Percentiles rank a stretch among this genome's conserved stretches.
Evolutionary conservation across 1,140 invertebrate species (phyloP).

Genomic region (Pollicipes pollicipes): DNA sequence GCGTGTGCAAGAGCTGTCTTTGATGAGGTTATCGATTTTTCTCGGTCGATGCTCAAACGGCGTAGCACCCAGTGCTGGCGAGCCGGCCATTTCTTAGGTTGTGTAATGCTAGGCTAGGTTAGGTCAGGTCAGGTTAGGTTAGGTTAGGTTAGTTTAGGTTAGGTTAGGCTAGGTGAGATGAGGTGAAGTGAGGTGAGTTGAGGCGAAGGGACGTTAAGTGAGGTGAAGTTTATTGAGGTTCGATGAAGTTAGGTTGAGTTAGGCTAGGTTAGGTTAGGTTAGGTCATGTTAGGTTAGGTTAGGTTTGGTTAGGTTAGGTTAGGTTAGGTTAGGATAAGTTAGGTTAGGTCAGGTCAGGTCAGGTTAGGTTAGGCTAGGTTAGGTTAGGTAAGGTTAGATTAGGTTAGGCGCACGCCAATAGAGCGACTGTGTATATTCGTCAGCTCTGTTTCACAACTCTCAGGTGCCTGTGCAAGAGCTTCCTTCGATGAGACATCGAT

Average conservation of each 20-base stretch:
- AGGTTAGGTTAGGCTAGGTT: constrained; percentile 10
- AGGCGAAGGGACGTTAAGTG: background rate
- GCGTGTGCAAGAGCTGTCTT: too few species aligned
- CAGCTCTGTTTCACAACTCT: too few species aligned
- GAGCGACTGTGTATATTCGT: too few species aligned
- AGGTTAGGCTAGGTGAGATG: constrained; percentile 10
- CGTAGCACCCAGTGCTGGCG: too few species aligned
- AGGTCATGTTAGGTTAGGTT: constrained; percentile 9
- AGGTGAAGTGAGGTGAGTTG: constrained; percentile 4
- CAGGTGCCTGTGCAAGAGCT: too few species aligned
- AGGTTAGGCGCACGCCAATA: too few species aligned
- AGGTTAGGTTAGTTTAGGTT: constrained; percentile 10
- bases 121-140: constrained; percentile 10
- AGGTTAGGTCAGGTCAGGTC: constrained; percentile 12
- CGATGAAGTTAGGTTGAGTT: constrained; percentile 10
- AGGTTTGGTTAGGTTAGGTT: constrained; percentile 7
- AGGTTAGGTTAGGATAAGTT: constrained; percentile 13
- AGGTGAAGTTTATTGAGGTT: constrained; percentile 5
- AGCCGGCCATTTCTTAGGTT: too few species aligned
- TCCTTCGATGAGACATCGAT: too few species aligned
- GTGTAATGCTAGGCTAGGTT: constrained; percentile 6
- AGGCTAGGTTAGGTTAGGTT: constrained; percentile 11
- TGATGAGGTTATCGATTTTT: too few species aligned
- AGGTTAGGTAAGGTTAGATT: constrained; percentile 3
- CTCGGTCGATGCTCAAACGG: too few species aligned